These are phyloP conservation scores for Smittia aterrima DNA, from an alignment of 2,888 invertebrate species.

Conservation along the genomic window DNA sequence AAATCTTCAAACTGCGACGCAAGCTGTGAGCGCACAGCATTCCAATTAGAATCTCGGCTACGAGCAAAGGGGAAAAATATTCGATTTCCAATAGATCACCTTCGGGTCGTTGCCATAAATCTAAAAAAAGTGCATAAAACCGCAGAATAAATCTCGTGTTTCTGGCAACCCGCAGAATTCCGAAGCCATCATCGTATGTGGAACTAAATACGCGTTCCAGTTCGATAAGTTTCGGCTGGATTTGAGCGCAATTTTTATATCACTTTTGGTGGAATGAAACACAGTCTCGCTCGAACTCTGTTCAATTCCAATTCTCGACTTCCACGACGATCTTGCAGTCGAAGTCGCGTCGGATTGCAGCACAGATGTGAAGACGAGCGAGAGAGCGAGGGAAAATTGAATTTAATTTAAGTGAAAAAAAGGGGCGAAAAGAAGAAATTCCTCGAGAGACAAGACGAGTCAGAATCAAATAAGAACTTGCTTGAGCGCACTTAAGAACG, in stretches of 20 bases:
- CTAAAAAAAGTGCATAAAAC: too few relatives aligned
- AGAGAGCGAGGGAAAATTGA: neutral
- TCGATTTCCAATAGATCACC: constrained; percentile 13
- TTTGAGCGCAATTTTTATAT: constrained; percentile 9
- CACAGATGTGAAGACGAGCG: constrained; percentile 23
- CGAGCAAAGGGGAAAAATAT: neutral
- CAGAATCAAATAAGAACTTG: constrained; percentile 9
- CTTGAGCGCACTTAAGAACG: neutral
- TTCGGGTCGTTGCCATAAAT: neutral
- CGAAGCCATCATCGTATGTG: neutral
- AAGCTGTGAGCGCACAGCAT: too few relatives aligned
- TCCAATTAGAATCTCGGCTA: neutral
- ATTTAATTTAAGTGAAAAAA: constrained; percentile 27
- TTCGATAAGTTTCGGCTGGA: constrained; percentile 9
- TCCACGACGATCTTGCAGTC: constrained; percentile 14
- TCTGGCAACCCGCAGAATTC: constrained; percentile 3
- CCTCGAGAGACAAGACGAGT: neutral
- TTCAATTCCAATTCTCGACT: neutral
- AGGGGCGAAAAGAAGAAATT: constrained; percentile 15
- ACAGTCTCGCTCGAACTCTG: neutral
- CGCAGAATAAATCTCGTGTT: neutral
- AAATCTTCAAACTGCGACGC: neutral
- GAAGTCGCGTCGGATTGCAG: constrained; percentile 5
- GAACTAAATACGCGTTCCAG: constrained; percentile 13
- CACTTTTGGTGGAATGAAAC: constrained; percentile 7